Evolutionary conservation across 2,888 invertebrate species (phyloP), one percentile per base, ranked within the genome.

Genomic region (Trachelus stipa): DNA sequence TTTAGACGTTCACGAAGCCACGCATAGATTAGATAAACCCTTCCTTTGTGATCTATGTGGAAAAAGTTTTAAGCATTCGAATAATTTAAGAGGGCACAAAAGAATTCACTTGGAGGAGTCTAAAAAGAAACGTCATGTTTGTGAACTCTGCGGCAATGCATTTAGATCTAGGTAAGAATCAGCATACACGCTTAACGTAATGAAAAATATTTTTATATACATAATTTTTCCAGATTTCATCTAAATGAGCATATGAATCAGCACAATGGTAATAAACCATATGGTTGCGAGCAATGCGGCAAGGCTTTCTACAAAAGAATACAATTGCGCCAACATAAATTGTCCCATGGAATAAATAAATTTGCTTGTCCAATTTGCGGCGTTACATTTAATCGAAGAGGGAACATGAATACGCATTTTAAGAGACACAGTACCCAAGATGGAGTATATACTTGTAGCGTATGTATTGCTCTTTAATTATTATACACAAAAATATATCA

Each of bases 191-290:
- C 33, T 69, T 34, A 35, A 69, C 71, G 9, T 11, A 12, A 23
- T n/a, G 23, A 23, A 56, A 31, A 33, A 6, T 34, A 40, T 68
- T 76, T 76, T 30, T 11, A 30, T 76, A 68, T 75, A 23, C 73
- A 68, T 68, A 12, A 40, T 15, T 74, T 73, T 1, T 89, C 88
- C 75, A 89, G 92, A 79, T 92, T 92, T 84, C 92, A 92, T 82
- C 88, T 93, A 34, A 90, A 92, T 69, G 92, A 92, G 75, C 93
- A 93, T 82, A 89, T 92, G 88, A 91, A 92, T 77, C 89, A 91
- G 12, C 93, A 93, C 81, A 90, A 89, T 73, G 90, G 85, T 4
- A 85, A 86, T 68, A 87, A 84, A 73, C 90, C 91, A 1, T 91
- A 91, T 79, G 80, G 86, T 2, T 93, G 93, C 79, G 89, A 91